Base-by-base conservation (phyloP, 64 coral and sea anemone species). In the Montipora sp. region DNA sequence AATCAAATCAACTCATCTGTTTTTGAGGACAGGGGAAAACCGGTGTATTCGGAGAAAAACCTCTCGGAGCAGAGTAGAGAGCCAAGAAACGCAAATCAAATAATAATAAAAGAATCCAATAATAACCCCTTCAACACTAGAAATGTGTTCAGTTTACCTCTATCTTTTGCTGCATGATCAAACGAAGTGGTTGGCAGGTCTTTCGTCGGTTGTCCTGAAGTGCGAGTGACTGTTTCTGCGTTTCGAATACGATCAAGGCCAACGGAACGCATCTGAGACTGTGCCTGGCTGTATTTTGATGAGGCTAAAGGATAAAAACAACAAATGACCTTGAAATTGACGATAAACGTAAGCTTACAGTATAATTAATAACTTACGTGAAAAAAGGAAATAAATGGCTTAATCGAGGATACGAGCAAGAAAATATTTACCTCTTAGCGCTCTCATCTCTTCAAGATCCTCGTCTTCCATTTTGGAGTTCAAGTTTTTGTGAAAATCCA, bases 361-460 rank as follows among this genome's bases (percentile, higher is more conserved):
- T 36, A 2, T 36, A 36, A 36, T 36, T 36, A 36, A 36, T 36
- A 36, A 36, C 1, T 36, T 36, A 36, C 36, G 0, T 36, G 36
- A 36, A 57, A 57, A 51, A 15, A 44, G 8, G 11, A 13, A 27
- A 27, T 23, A 4, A 24, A 78, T 78, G 19, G 51, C 5, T 80
- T 1, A 53, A 59, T 57, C 15, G 48, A 22, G 5, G 16, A 14
- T 71, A 5, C 0, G 24, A 27, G n/a, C 7, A 47, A 70, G 7
- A 79, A 48, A 18, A 8, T 3, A 70, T 18, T 68, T 75, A 92
- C 90, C 90, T 60, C 90, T 81, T 8, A 92, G 80, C 3, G 90
- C 70, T 53, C 55, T 76, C 90, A 92, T 92, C 83, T 92, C 90
- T 77, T 92, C 90, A 36, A 92, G 80, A 16, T 92, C 90, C 47